phyloP scores from a whole-genome alignment of 2,113 vertebrate species.

The Hyperopisus bebe region DNA sequence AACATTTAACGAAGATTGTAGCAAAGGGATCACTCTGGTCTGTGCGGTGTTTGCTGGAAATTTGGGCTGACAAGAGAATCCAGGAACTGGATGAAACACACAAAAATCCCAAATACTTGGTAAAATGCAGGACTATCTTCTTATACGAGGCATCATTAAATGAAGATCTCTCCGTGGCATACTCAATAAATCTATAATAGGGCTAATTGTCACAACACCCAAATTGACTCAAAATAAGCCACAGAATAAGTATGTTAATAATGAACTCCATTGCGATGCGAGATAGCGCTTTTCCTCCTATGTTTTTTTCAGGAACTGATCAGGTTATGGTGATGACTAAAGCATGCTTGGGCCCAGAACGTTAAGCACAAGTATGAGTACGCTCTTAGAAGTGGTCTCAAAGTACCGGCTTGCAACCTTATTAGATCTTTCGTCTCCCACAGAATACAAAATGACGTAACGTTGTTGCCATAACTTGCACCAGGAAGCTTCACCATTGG shows the following conservation, averaged over 20 bases:
- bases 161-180: neutral
- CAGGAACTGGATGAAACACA: neutral
- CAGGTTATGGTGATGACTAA: neutral
- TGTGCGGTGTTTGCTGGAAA: neutral
- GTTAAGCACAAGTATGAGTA: neutral
- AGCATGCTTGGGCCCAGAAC: neutral
- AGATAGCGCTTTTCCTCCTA: neutral
- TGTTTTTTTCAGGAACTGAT: neutral
- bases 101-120: neutral
- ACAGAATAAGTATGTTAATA: neutral
- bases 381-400: neutral
- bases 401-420: neutral
- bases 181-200: neutral
- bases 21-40: neutral
- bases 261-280: neutral
- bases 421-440: neutral
- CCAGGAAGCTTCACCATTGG: neutral
- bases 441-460: neutral
- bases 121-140: neutral
- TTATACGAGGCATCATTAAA: neutral
- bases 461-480: neutral
- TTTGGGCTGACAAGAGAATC: neutral
- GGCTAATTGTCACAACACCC: neutral
- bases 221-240: neutral
- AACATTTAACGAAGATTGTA: neutral